phyloP scores from a whole-genome alignment of 2,797 vertebrate species.

The Microctenopoma steveboyesi region DNA sequence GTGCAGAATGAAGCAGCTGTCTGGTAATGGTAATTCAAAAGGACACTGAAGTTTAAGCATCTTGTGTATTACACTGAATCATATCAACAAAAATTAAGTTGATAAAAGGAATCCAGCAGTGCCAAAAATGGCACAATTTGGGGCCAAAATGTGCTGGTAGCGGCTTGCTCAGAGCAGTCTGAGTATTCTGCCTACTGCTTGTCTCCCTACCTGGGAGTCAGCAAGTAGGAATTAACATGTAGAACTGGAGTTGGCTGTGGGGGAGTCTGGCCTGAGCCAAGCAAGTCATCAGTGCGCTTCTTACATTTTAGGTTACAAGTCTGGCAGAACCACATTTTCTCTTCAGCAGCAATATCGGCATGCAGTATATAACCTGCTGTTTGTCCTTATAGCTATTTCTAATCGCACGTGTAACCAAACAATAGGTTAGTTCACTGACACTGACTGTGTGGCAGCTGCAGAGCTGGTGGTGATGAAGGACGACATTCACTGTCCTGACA shows the following conservation, averaged over 20 bases:
- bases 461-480: slow-evolving; percentile 35
- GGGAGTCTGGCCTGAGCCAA: slow-evolving; percentile 47
- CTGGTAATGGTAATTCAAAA: slow-evolving; percentile 61
- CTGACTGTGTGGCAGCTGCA: slow-evolving; percentile 44
- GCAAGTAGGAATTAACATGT: slow-evolving; percentile 45
- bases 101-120: slow-evolving; percentile 31
- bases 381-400: slow-evolving; percentile 53
- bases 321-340: slow-evolving; percentile 41
- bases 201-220: slow-evolving; percentile 43
- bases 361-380: slow-evolving; percentile 42
- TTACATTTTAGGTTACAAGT: slow-evolving; percentile 65
- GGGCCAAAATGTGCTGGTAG: slow-evolving; percentile 43
- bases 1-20: slow-evolving; percentile 61
- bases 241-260: slow-evolving; percentile 32
- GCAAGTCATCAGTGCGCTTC: slow-evolving; percentile 49
- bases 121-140: slow-evolving; percentile 29
- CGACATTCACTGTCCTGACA: slow-evolving; percentile 20
- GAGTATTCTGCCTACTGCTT: slow-evolving; percentile 33
- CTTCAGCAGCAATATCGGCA: slow-evolving; percentile 33
- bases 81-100: slow-evolving; percentile 30
- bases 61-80: slow-evolving; percentile 39
- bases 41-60: slow-evolving; percentile 57
- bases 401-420: slow-evolving; percentile 51
- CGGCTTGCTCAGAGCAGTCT: slow-evolving; percentile 25
- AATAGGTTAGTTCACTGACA: slow-evolving; percentile 36